phyloP scores from a whole-genome alignment of 2,888 invertebrate genomes.

The Tethea ocularis region DNA sequence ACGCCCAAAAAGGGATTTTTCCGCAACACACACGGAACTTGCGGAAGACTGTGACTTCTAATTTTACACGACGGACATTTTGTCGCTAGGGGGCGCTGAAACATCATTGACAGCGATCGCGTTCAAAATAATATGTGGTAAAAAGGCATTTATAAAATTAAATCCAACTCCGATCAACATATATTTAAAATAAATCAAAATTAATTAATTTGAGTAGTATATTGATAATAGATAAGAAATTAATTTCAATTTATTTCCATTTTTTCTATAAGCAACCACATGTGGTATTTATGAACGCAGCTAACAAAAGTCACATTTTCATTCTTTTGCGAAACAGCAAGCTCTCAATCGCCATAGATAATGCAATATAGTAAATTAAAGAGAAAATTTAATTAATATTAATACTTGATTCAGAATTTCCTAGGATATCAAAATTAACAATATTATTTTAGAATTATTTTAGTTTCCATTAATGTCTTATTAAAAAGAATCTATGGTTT shows the following conservation, averaged over 20 bases:
- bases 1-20: constrained; percentile 88
- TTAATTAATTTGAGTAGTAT: not conserved
- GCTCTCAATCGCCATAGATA: not conserved
- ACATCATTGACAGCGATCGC: constrained; percentile 43
- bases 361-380: not conserved
- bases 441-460: not conserved
- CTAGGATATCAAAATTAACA: not conserved
- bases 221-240: not conserved
- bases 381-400: too few species aligned
- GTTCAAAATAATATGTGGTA: constrained; percentile 44
- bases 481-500: not conserved
- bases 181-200: not conserved
- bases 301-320: constrained; percentile 1
- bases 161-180: not conserved
- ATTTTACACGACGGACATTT: constrained; percentile 74
- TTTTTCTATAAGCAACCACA: not conserved
- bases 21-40: constrained; percentile 83
- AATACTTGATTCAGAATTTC: too few species aligned
- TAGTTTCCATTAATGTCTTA: not conserved
- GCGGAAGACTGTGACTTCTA: constrained; percentile 82
- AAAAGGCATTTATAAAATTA: not conserved
- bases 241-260: not conserved
- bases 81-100: constrained; percentile 71
- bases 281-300: not conserved
- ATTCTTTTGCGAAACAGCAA: not conserved